A percentile compares a stretch with the other conserved stretches of the same genome.
These are phyloP conservation scores for Vandiemenella viatica DNA, from an alignment of 2,888 invertebrate genomes.

Conservation along the genomic window DNA sequence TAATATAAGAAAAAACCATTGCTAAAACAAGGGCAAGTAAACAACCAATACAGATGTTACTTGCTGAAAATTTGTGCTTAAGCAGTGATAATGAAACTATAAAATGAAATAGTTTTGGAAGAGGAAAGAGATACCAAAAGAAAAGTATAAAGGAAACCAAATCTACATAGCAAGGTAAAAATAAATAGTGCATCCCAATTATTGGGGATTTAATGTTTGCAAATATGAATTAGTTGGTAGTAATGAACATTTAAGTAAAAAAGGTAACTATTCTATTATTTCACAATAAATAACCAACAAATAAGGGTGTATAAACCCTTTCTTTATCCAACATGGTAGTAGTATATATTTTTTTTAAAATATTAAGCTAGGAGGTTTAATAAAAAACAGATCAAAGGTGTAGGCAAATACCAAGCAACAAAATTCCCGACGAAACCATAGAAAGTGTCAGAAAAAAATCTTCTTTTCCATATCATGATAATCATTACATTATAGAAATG, in stretches of 20 bases:
- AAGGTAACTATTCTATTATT: not conserved
- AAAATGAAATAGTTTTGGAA: conserved; percentile 2
- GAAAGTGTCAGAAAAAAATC: no score
- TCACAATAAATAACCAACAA: not conserved
- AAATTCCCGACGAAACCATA: no score
- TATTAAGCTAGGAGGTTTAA: no score
- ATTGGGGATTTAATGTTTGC: conserved; percentile 3
- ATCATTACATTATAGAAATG: no score
- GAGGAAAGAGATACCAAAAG: conserved; percentile 1
- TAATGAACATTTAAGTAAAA: conserved; percentile 6
- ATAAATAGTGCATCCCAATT: conserved; percentile 1
- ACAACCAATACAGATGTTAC: conserved; percentile 3
- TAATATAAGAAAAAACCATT: conserved; percentile 1
- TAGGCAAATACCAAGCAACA: no score
- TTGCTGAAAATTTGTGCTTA: conserved; percentile 4
- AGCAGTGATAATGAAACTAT: not conserved
- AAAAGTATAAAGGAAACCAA: conserved; percentile 5
- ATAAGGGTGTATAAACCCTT: not conserved
- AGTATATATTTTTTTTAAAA: no score
- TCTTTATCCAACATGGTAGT: no score
- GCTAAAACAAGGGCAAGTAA: not conserved
- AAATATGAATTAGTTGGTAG: conserved; percentile 5
- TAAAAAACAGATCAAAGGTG: no score
- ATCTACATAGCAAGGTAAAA: not conserved
- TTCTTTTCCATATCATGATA: no score